These are phyloP conservation scores for Spheniscus mendiculus DNA, from an alignment of 2,113 vertebrate genomes.

Conservation along the genomic window DNA sequence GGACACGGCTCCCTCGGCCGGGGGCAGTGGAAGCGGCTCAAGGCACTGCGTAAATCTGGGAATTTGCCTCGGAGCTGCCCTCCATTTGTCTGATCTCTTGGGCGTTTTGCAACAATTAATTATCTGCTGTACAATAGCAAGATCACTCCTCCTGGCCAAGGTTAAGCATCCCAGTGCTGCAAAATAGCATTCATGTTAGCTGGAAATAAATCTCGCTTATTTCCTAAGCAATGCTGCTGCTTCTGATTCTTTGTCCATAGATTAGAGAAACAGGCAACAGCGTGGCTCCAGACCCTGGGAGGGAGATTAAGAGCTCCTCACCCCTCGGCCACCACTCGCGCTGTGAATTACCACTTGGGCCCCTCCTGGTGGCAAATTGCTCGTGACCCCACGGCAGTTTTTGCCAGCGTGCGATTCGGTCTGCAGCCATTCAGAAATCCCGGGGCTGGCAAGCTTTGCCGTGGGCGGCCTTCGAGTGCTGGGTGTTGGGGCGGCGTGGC, in stretches of 20 bases:
- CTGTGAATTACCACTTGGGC: not conserved
- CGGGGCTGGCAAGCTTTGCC: not conserved
- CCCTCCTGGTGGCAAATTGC: not conserved
- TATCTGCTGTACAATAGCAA: not conserved
- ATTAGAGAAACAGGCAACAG: not conserved
- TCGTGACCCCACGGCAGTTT: not conserved
- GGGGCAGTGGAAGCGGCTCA: not conserved
- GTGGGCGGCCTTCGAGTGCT: fast-evolving
- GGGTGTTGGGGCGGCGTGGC: no score
- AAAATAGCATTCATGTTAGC: not conserved
- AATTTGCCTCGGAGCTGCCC: not conserved
- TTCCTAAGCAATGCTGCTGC: not conserved
- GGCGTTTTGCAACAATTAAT: not conserved
- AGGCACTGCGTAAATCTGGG: not conserved
- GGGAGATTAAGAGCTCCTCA: not conserved
- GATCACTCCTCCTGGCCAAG: not conserved
- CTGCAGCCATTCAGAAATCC: not conserved
- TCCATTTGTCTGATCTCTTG: not conserved
- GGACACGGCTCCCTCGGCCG: not conserved
- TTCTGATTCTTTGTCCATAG: not conserved
- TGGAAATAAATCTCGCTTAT: not conserved
- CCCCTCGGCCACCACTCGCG: not conserved
- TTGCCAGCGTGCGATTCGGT: fast-evolving
- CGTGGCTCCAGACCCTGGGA: not conserved
- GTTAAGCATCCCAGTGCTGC: constrained; percentile 32